A percentile compares a stretch with the other conserved stretches of the same genome.
phyloP scores from a whole-genome alignment of 2,113 vertebrate species.

The Lucifuga dentata region DNA sequence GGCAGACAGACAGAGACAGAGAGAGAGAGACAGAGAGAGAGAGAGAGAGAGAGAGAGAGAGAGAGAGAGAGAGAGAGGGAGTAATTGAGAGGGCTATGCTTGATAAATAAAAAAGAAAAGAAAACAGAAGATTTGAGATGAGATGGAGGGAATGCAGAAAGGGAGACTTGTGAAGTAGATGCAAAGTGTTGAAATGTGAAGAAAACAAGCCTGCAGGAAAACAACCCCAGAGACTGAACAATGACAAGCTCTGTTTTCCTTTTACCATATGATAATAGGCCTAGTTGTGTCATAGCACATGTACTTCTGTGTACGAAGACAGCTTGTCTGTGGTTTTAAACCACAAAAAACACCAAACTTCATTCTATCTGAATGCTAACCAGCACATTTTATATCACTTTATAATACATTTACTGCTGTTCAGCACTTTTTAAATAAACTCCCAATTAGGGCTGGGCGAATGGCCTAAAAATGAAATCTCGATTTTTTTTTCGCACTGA shows the following conservation, averaged over 20 bases:
- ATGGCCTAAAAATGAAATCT: too few species aligned
- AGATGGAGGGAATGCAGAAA: conserved; percentile 41
- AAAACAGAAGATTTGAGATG: conserved; percentile 62
- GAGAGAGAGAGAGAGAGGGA: conserved; percentile 60
- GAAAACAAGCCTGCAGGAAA: conserved; percentile 60
- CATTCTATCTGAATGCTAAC: not conserved
- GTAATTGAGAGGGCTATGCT: conserved; percentile 65
- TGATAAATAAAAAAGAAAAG: conserved; percentile 10
- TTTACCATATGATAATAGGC: conserved; percentile 32
- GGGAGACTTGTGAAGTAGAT: conserved; percentile 49
- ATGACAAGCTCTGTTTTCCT: conserved; percentile 38
- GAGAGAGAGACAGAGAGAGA: too few species aligned
- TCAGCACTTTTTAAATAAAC: conserved; percentile 8
- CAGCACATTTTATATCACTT: conserved; percentile 1
- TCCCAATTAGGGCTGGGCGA: conserved; percentile 43
- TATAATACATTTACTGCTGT: conserved; percentile 16
- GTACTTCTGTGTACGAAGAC: too few species aligned
- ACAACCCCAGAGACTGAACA: conserved; percentile 50
- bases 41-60: too few species aligned
- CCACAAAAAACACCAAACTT: not conserved
- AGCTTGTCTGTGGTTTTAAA: too few species aligned
- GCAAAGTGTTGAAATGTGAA: conserved; percentile 59
- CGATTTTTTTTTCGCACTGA: too few species aligned
- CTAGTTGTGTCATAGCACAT: not conserved
- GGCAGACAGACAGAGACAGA: too few species aligned